Percentiles rank a stretch among this genome's conserved stretches.
These are phyloP conservation scores for Pagrus major DNA, from an alignment of 2,113 vertebrate genomes.

Conservation along the genomic window DNA sequence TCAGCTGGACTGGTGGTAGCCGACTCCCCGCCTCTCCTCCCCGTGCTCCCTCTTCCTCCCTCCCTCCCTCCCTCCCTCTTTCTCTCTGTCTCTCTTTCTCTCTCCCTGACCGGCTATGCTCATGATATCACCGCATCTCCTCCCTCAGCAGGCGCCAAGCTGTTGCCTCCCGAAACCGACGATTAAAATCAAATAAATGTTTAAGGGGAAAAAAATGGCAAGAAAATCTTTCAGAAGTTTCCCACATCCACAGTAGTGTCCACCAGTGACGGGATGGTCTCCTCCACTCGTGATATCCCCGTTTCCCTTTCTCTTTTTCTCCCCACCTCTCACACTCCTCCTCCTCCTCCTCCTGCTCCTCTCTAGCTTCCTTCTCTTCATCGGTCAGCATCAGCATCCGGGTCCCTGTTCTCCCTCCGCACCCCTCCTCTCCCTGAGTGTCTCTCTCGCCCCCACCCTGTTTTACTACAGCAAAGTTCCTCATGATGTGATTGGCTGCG, in stretches of 20 bases:
- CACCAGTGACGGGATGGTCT: conserved; percentile 26
- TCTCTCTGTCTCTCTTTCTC: conserved; percentile 33
- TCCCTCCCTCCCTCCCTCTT: conserved; percentile 31
- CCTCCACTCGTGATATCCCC: conserved; percentile 36
- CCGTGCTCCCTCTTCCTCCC: conserved; percentile 30
- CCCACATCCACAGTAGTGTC: conserved; percentile 26
- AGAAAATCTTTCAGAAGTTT: conserved; percentile 24
- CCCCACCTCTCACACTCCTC: conserved; percentile 40
- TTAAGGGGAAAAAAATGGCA: too few relatives aligned
- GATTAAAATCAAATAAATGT: neutral
- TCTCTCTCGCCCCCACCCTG: conserved; percentile 28
- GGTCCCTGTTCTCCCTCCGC: conserved; percentile 74
- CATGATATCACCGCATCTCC: conserved; percentile 75
- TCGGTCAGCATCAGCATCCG: conserved; percentile 87
- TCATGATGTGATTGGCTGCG: conserved; percentile 25
- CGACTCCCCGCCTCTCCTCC: conserved; percentile 59
- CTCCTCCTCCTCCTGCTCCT: conserved; percentile 44
- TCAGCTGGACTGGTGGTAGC: conserved; percentile 66
- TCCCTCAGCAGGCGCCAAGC: conserved; percentile 26
- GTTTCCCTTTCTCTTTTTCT: conserved; percentile 44
- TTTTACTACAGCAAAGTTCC: conserved; percentile 50
- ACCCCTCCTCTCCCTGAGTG: conserved; percentile 15
- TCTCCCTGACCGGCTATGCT: conserved; percentile 63
- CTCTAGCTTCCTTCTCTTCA: conserved; percentile 61
- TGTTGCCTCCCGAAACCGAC: neutral